Base-by-base conservation (phyloP, 2,888 invertebrate species). In the Thereva nobilitata region DNA sequence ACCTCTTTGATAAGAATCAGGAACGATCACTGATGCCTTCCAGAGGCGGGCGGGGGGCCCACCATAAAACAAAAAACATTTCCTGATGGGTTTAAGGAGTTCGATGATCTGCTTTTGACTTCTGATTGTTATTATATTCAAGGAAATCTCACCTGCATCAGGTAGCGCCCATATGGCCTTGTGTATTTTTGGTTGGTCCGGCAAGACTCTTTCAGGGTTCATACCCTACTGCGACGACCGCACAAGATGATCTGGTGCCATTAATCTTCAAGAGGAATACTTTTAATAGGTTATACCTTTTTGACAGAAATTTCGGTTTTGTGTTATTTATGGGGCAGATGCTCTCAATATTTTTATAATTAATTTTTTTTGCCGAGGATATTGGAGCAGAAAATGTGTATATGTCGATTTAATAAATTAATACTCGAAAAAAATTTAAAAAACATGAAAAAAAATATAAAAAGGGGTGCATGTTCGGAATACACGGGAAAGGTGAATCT, bases 11-110 rank as follows among this genome's bases (percentile, higher is more conserved):
- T 61, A 61, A 61, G 40, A 61, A 61, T 61, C 61, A 50, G 50
- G 23, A 23, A 23, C 23, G 23, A 23, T 1, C 23, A 23, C 23
- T 2, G 23, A 23, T 23, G 2, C 23, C 23, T 23, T 23, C 23
- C 23, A 23, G 49, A 35, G 47, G 23, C 12, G 38, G 55, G 40
- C n/a, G 41, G 38, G 50, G 23, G 38, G 61, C 61, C 50, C 38
- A 50, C 61, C 49, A 61, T 61, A 61, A 61, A 61, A 61, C 61
- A 61, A 49, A 23, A 61, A 61, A 50, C 50, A 61, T 61, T 61
- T 61, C 61, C 61, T 61, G 61, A 61, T 61, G 49, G 50, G 38
- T 10, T 53, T 40, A 41, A 55, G 49, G 49, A 12, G 37, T 47
- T 40, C 50, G 50, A 50, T 50, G 50, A 61, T 61, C 61, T 61